phyloP scores from a whole-genome alignment of 2,797 vertebrate species.

The Melanotaenia trifasciata region DNA sequence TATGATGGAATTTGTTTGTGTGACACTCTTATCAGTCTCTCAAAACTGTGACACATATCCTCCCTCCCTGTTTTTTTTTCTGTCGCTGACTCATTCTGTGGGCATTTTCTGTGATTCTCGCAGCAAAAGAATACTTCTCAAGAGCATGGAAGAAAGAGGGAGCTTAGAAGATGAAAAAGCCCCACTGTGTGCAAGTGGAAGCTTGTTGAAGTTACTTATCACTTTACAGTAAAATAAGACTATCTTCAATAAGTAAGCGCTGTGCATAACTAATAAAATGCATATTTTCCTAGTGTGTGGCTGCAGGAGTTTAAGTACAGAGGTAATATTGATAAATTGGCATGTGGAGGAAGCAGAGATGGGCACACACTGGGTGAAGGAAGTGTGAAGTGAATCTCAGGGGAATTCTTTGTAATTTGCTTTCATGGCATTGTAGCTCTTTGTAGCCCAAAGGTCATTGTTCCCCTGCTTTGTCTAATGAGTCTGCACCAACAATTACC shows the following conservation, averaged over 20 bases:
- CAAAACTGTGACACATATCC: conserved; percentile 65
- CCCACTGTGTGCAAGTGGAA: conserved; percentile 59
- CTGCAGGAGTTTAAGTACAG: conserved; percentile 19
- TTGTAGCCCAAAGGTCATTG: conserved; percentile 64
- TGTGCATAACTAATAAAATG: conserved; percentile 58
- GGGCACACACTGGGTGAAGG: conserved; percentile 20
- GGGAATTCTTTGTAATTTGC: conserved; percentile 51
- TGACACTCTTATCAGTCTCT: conserved; percentile 58
- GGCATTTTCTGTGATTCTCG: conserved; percentile 52
- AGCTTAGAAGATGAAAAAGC: conserved; percentile 37
- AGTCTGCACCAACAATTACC: conserved; percentile 52
- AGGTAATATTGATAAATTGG: conserved; percentile 5
- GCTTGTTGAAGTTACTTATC: conserved; percentile 58
- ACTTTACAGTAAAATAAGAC: conserved; percentile 50
- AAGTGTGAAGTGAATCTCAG: conserved; percentile 11
- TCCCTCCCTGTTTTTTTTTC: conserved; percentile 50
- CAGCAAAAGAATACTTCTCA: conserved; percentile 45
- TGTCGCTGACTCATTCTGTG: conserved; percentile 69
- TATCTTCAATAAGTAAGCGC: conserved; percentile 41
- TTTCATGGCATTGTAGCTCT: conserved; percentile 47
- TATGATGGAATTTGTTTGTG: conserved; percentile 49
- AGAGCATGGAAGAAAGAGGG: conserved; percentile 37
- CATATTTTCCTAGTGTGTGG: conserved; percentile 45
- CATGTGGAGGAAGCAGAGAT: conserved; percentile 20
- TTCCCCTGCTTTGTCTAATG: conserved; percentile 50